Base-by-base conservation (phyloP, 2,797 vertebrate genomes). In the Sciurus carolinensis region DNA sequence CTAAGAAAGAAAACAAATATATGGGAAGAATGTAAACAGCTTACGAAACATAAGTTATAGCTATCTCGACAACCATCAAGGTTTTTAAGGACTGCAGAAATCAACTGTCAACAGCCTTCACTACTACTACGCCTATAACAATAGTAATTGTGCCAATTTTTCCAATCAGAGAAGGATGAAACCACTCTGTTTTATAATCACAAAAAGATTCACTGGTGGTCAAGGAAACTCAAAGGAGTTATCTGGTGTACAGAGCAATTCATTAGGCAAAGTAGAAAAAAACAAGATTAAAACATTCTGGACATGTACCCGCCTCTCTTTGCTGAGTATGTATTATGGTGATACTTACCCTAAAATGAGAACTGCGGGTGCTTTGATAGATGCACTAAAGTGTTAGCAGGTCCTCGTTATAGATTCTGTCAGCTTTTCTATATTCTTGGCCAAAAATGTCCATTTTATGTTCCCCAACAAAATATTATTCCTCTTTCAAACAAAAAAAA, bases 331-430 rank as follows among this genome's bases (percentile, higher is more conserved):
- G 47, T 87, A 14, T 83, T 93, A 95, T 36, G 15, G 75, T 18
- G 86, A 15, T 90, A 84, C 71, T 47, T 87, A 85, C 66, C 66
- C 81, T 92, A 80, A 96, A 97, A 96, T 77, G 72, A 92, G 72
- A 81, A 90, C 39, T 81, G 26, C 20, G 64, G 80, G 59, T 87
- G 17, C 67, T 90, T 17, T 87, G 71, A 89, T 81, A 64, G 93
- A 87, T 72, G 44, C 22, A 77, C 44, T 94, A 24, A 82, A 75
- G 50, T 52, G 54, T 62, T 47, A 69, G 42, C 22, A 80, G 80
- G 87, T 12, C 17, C 66, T 94, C 6, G 7, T 66, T 91, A 92
- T 14, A 90, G 22, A 71, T 93, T 96, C 42, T 91, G 71, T 75
- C 47, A 15, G 47, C 62, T 93, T 93, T 64, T 83, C 72, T 96